Base-by-base conservation (phyloP, 2,888 invertebrate genomes). In the Mesorhabditis sp. region DNA sequence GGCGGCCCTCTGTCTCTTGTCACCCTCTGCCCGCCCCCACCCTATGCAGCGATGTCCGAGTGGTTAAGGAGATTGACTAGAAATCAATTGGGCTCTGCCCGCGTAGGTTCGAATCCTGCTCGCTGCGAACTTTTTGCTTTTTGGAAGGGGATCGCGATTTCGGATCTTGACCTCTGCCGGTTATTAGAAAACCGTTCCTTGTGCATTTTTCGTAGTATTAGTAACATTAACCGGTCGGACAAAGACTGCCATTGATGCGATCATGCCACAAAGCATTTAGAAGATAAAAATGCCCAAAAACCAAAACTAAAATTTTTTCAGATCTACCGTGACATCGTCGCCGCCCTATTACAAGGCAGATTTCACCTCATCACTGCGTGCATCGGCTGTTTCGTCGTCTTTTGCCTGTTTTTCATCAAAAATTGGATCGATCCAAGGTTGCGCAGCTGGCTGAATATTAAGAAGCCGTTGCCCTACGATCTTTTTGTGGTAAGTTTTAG, bases 61-160 rank as follows among this genome's bases (percentile, higher is more conserved):
- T 78, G 79, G 79, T 78, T 79, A 78, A 78, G 77, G 79, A 78
- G 77, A 76, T 79, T 77, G 79, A 78, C 76, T 79, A 71, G 79
- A 79, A 79, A 79, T 79, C 79, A 77, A 79, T 78, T 80, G 80
- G 80, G 80, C 78, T 79, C 73, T 80, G 80, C 80, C 80, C 79
- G 79, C 80, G 79, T 79, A 79, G 80, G 80, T 80, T 80, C 80
- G 80, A 80, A 78, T 79, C 80, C 80, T 80, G 78, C 79, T 75
- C 74, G 75, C 78, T 80, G 79, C 80, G 80, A 77, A 78, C 28
- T 2, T 28, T 28, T 28, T 28, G 28, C 28, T 28, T 28, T 28
- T 28, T 28, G 28, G 28, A 28, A 28, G 28, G 28, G 28, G 28
- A 28, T 28, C 28, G 28, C 1, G 28, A 28, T 28, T 28, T 28